phyloP scores from a whole-genome alignment of 2,888 invertebrate species.

The Vesta saturnalis region DNA sequence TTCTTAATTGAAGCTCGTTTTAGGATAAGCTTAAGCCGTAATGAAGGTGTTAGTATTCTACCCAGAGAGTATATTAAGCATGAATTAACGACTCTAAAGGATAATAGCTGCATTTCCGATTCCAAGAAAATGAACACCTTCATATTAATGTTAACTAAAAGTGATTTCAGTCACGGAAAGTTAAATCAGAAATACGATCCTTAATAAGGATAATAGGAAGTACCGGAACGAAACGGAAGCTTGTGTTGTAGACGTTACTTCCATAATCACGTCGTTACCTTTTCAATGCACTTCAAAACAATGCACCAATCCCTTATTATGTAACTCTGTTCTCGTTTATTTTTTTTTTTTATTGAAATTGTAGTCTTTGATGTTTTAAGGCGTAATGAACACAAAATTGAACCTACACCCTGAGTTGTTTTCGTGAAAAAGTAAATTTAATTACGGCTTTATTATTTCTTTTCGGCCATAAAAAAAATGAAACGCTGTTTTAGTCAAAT shows the following conservation, averaged over 20 bases:
- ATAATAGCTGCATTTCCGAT: slow-evolving; percentile 1
- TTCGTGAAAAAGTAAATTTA: too few relatives aligned
- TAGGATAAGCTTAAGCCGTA: slow-evolving; percentile 32
- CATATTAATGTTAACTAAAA: slow-evolving; percentile 34
- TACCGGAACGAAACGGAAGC: slow-evolving; percentile 35
- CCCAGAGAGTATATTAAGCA: not conserved
- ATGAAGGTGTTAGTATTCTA: slow-evolving; percentile 35
- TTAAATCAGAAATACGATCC: slow-evolving; percentile 35
- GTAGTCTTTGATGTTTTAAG: too few relatives aligned
- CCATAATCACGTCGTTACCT: slow-evolving; percentile 22
- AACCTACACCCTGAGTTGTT: too few relatives aligned
- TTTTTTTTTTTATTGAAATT: too few relatives aligned
- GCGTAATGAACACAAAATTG: too few relatives aligned
- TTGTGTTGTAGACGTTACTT: slow-evolving; percentile 21
- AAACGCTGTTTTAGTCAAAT: too few relatives aligned
- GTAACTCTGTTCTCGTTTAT: too few relatives aligned
- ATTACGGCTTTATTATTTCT: too few relatives aligned
- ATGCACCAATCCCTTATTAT: too few relatives aligned
- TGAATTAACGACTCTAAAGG: not conserved
- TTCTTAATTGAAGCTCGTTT: slow-evolving; percentile 25
- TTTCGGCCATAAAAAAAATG: too few relatives aligned
- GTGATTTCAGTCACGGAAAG: slow-evolving; percentile 41
- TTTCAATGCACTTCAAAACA: slow-evolving; percentile 7
- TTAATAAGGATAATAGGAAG: slow-evolving; percentile 40
- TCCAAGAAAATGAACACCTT: slow-evolving; percentile 37